Conservation (phyloP, 2,113 vertebrate genomes). For the Trichomycterus rosablanca region DNA sequence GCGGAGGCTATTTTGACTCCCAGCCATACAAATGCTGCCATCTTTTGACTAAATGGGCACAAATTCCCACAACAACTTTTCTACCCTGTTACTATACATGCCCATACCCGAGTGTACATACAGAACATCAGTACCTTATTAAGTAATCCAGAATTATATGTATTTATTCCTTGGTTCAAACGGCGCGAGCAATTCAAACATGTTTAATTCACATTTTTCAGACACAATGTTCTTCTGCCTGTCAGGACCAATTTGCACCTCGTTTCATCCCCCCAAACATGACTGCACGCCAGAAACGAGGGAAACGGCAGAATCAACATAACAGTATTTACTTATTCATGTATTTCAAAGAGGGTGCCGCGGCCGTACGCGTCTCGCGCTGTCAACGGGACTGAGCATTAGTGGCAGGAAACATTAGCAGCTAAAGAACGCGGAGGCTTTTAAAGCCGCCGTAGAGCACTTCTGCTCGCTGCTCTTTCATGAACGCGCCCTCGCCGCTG, state of each 20-base stretch:
- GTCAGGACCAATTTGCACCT: constrained; percentile 57
- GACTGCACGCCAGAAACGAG: constrained; percentile 58
- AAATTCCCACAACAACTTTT: too few relatives aligned
- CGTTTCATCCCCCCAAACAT: constrained; percentile 65
- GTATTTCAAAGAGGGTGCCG: constrained; percentile 54
- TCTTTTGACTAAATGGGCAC: too few relatives aligned
- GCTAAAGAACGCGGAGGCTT: constrained; percentile 41
- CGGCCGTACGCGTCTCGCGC: constrained; percentile 40
- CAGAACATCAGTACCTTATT: too few relatives aligned
- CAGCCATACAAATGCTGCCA: too few relatives aligned
- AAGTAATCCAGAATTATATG: too few relatives aligned
- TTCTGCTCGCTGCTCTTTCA: neutral
- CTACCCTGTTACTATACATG: too few relatives aligned
- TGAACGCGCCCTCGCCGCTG: neutral
- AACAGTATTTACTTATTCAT: constrained; percentile 56
- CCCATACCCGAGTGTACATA: too few relatives aligned
- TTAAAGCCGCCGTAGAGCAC: constrained; percentile 42
- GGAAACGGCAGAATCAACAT: constrained; percentile 60
- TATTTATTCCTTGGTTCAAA: too few relatives aligned
- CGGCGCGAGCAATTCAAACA: too few relatives aligned
- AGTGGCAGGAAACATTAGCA: constrained; percentile 53
- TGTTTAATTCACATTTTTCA: too few relatives aligned
- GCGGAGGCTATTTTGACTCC: too few relatives aligned
- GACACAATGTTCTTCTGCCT: constrained; percentile 53
- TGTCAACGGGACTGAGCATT: constrained; percentile 49